phyloP scores from a whole-genome alignment of 2,113 vertebrate species.

The Stegostoma tigrinum region DNA sequence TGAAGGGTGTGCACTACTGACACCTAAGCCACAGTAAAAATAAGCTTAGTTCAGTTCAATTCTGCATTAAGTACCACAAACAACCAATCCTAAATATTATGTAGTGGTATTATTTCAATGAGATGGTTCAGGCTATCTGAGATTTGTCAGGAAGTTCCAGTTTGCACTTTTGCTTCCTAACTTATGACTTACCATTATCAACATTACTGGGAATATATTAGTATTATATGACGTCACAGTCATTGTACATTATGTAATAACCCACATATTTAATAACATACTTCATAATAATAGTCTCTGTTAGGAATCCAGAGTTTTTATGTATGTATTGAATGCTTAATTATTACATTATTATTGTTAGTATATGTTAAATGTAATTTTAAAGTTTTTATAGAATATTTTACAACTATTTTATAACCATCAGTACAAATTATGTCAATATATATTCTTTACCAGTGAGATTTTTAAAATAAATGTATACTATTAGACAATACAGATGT shows the following conservation, averaged over 20 bases:
- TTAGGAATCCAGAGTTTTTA: no score
- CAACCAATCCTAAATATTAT: no score
- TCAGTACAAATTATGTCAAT: neutral
- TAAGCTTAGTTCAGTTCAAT: neutral
- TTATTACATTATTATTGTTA: no score
- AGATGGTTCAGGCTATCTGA: neutral
- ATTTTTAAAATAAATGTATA: neutral
- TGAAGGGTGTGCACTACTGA: neutral
- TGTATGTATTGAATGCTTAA: no score
- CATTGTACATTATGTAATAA: no score
- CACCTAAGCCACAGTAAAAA: neutral
- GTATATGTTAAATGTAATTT: no score
- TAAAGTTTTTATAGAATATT: no score
- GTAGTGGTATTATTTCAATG: neutral
- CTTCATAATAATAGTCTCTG: no score
- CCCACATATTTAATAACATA: no score
- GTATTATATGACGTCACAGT: neutral
- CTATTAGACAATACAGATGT: no score
- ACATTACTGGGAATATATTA: neutral
- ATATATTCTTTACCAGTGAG: neutral
- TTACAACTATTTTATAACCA: neutral
- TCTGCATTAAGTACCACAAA: neutral
- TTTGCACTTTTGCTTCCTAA: neutral
- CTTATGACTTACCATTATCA: neutral
- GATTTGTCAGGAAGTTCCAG: neutral